phyloP scores from a whole-genome alignment of 2,888 invertebrate species.

The Leucophenga maculata region DNA sequence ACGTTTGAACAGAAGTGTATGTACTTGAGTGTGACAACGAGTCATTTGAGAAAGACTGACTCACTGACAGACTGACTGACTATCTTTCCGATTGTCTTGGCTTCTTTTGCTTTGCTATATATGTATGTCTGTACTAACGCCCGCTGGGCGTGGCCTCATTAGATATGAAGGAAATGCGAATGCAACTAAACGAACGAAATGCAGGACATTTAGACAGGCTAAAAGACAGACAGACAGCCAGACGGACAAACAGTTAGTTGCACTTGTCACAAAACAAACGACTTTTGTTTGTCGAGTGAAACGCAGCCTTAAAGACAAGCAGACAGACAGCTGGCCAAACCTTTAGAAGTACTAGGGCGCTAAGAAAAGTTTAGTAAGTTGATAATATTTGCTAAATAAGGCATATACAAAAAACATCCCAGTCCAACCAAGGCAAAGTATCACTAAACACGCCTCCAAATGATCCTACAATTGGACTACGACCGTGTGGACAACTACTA shows the following conservation, averaged over 20 bases:
- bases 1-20: constrained; percentile 7
- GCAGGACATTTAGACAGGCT: background rate
- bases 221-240: background rate
- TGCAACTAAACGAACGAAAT: background rate
- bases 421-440: background rate
- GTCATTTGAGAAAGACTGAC: no score
- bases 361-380: no score
- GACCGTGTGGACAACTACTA: no score
- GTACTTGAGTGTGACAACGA: constrained; percentile 7
- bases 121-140: background rate
- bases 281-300: constrained; percentile 14
- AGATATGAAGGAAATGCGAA: constrained; percentile 1
- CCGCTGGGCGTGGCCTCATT: constrained; percentile 9
- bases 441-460: no score
- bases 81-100: no score
- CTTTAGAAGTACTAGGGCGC: background rate
- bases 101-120: no score
- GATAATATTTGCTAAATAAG: background rate
- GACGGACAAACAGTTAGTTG: background rate
- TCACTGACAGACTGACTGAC: no score
- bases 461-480: no score
- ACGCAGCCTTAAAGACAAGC: background rate
- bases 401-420: background rate
- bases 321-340: constrained; percentile 2
- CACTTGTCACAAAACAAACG: constrained; percentile 25